A percentile compares a stretch with the other conserved stretches of the same genome.
phyloP scores from a whole-genome alignment of 2,888 invertebrate genomes.

The Aleiodes testaceus region DNA sequence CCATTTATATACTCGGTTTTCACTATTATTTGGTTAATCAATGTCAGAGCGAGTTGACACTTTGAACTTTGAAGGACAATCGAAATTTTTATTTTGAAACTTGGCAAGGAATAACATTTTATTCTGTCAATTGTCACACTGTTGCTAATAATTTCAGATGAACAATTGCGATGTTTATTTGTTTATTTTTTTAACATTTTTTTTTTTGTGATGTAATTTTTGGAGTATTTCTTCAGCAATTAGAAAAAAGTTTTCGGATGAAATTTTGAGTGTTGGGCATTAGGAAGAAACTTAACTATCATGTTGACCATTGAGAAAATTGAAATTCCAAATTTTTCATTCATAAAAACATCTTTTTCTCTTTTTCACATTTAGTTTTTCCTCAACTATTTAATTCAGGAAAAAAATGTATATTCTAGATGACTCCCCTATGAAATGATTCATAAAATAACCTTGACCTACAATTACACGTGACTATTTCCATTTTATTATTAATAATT shows the following conservation, averaged over 20 bases:
- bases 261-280: neutral
- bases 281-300: neutral
- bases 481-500: neutral
- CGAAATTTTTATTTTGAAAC: conserved; percentile 18
- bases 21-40: neutral
- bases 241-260: neutral
- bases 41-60: neutral
- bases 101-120: conserved; percentile 8
- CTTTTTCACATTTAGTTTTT: neutral
- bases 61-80: conserved; percentile 24
- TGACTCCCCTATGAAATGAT: neutral
- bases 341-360: neutral
- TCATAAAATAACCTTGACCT: neutral
- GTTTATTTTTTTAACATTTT: conserved; percentile 2
- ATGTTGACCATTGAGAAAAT: neutral
- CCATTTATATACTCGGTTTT: neutral
- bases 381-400: neutral
- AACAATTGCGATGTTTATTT: conserved; percentile 4
- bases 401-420: neutral
- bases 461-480: neutral
- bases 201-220: conserved; percentile 12
- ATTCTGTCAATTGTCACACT: conserved; percentile 15
- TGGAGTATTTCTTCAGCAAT: neutral
- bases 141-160: neutral
- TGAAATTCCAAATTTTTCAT: neutral